Evolutionary conservation across 2,113 vertebrate genomes (phyloP).

Genomic region (Lophius piscatorius): DNA sequence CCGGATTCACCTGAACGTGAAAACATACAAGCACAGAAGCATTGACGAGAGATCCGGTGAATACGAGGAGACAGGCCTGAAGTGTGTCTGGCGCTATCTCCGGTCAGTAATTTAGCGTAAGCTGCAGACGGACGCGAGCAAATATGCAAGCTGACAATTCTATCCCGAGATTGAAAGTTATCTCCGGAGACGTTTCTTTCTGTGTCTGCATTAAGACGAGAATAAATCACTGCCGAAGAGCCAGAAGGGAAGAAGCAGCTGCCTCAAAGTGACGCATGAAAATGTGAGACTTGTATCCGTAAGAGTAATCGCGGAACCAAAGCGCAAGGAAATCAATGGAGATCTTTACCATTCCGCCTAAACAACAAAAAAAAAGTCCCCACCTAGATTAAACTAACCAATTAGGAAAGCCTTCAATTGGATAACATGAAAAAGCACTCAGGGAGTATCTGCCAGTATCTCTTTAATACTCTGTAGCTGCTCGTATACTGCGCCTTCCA

Average conservation of each 20-base stretch:
- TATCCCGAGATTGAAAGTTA: constrained; percentile 15
- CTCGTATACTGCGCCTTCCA: no score
- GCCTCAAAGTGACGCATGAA: no score
- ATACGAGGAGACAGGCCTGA: constrained; percentile 9
- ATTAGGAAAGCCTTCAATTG: no score
- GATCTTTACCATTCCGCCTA: no score
- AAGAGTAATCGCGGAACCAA: no score
- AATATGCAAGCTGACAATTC: constrained; percentile 32
- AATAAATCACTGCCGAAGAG: constrained; percentile 17
- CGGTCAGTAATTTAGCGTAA: constrained; percentile 13
- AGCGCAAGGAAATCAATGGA: no score
- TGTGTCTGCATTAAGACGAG: constrained; percentile 4
- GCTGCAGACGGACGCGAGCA: constrained; percentile 4
- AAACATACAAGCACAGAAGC: constrained; percentile 7
- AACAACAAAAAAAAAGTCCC: no score
- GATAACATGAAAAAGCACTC: no score
- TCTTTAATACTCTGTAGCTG: no score
- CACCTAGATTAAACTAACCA: no score
- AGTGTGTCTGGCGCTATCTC: constrained; percentile 19
- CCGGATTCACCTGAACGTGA: background rate
- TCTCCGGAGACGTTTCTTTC: constrained; percentile 20
- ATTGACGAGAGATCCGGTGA: background rate
- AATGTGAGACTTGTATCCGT: no score
- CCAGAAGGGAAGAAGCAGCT: background rate
- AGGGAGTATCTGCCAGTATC: no score